Percentiles rank a stretch among this genome's conserved stretches.
phyloP scores from a whole-genome alignment of 2,113 vertebrate genomes.

The Patagioenas fasciata region DNA sequence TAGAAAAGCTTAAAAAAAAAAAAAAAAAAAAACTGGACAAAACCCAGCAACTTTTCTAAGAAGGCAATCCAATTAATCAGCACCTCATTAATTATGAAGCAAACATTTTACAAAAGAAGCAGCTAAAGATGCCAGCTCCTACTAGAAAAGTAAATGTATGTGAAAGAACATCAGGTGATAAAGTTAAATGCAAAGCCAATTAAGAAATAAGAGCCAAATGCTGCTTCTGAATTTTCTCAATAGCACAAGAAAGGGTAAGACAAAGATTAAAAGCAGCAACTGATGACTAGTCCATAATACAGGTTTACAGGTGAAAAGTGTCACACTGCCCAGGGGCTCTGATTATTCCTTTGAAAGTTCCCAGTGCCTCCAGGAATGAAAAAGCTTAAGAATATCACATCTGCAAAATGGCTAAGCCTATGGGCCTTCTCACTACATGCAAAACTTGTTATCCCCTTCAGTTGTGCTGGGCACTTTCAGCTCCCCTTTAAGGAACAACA shows the following conservation, averaged over 20 bases:
- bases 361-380: neutral
- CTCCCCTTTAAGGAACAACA: neutral
- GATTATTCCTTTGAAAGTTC: neutral
- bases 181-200: neutral
- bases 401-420: neutral
- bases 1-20: neutral
- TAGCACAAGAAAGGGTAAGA: neutral
- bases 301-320: neutral
- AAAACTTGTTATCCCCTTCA: neutral
- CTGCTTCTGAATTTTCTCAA: neutral
- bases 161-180: neutral
- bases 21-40: neutral
- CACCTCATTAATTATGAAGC: neutral
- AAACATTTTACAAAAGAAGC: neutral
- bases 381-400: neutral
- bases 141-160: neutral
- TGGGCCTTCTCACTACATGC: neutral
- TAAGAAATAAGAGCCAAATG: neutral
- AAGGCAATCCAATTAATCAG: neutral
- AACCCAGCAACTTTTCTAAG: neutral
- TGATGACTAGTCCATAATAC: neutral
- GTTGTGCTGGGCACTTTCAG: neutral
- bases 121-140: neutral
- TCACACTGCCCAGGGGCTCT: neutral
- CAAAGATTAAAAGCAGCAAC: neutral